A percentile compares a stretch with the other conserved stretches of the same genome.
Conservation (phyloP, 2,888 invertebrate species). For the Melanophora roralis region DNA sequence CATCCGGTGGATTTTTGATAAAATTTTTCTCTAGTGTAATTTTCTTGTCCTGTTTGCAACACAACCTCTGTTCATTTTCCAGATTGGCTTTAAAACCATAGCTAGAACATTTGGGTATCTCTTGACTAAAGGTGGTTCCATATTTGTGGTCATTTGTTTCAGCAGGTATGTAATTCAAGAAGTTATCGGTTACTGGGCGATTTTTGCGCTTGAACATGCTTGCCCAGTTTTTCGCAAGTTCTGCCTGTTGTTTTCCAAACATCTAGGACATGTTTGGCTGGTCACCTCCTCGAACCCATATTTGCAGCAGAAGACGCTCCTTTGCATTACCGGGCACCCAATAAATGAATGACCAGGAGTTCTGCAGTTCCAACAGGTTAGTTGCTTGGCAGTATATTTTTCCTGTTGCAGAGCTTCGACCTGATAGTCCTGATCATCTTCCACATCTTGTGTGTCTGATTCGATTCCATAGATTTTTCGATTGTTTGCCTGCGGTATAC, state of each 20-base stretch:
- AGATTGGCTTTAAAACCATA: no score
- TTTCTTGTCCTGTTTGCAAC: no score
- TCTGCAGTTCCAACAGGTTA: conserved; percentile 48
- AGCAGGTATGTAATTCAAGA: not conserved
- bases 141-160: not conserved
- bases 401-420: not conserved
- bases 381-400: not conserved
- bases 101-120: not conserved
- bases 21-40: no score
- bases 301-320: conserved; percentile 15
- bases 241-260: conserved; percentile 29
- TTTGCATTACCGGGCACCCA: conserved; percentile 3
- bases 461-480: not conserved
- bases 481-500: not conserved
- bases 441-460: not conserved
- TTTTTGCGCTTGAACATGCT: not conserved
- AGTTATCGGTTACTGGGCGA: not conserved
- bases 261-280: conserved; percentile 22
- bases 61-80: no score
- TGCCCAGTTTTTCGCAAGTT: conserved; percentile 27
- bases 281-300: conserved; percentile 32
- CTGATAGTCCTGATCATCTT: not conserved
- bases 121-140: not conserved
- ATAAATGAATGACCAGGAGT: conserved; percentile 31
- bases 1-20: no score